Conservation (phyloP, 2,888 invertebrate species). For the Leucophenga montana region DNA sequence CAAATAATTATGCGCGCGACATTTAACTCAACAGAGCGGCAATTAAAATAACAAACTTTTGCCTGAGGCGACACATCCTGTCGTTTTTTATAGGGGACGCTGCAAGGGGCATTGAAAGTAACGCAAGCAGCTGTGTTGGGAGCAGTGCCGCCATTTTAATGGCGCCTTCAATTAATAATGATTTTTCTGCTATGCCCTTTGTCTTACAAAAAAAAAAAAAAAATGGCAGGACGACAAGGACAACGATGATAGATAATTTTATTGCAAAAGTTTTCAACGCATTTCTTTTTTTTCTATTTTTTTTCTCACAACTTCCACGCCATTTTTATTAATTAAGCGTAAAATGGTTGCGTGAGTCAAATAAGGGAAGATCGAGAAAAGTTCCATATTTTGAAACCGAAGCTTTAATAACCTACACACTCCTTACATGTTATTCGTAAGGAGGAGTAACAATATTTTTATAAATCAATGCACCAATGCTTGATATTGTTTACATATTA, state of each 20-base stretch:
- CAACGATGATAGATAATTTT: conserved; percentile 15
- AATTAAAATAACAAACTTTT: conserved; percentile 20
- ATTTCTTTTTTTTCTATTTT: conserved; percentile 7
- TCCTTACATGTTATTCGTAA: no score
- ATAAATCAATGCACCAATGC: no score
- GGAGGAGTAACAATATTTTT: no score
- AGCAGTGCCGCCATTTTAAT: conserved; percentile 5
- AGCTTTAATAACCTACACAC: no score
- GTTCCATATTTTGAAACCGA: no score
- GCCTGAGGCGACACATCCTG: no score
- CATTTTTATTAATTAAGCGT: conserved; percentile 22
- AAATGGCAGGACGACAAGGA: conserved; percentile 7
- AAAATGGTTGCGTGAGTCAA: no score
- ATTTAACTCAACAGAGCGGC: conserved; percentile 15
- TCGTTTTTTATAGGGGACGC: neutral
- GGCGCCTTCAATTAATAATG: conserved; percentile 24
- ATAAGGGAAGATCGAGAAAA: no score
- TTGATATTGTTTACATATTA: no score
- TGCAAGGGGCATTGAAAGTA: neutral
- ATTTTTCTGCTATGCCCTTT: conserved; percentile 7
- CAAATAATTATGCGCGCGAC: neutral
- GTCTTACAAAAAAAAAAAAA: neutral
- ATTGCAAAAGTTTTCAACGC: conserved; percentile 21
- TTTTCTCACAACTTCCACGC: neutral
- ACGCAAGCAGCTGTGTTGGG: neutral